Conservation (phyloP, 2,113 vertebrate species). For the Passer montanus region DNA sequence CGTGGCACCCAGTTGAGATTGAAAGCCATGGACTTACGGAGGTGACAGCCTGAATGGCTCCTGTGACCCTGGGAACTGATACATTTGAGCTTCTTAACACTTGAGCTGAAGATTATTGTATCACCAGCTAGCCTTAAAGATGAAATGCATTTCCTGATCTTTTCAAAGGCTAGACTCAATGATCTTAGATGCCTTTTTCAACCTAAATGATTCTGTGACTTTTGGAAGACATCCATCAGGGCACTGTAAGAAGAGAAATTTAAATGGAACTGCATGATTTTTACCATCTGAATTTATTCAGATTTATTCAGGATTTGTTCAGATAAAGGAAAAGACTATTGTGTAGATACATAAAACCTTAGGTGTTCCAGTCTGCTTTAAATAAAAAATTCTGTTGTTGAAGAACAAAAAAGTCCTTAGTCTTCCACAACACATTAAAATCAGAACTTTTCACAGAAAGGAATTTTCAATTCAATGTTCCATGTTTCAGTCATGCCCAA, state of each 20-base stretch:
- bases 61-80: neutral
- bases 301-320: neutral
- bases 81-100: neutral
- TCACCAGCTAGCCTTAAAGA: neutral
- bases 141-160: neutral
- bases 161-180: neutral
- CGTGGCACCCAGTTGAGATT: neutral
- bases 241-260: neutral
- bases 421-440: neutral
- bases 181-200: neutral
- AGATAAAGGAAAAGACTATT: neutral
- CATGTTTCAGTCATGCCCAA: neutral
- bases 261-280: neutral
- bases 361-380: neutral
- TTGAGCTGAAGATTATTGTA: neutral
- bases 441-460: slow-evolving; percentile 4
- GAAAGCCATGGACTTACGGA: neutral
- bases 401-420: neutral
- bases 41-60: neutral
- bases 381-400: neutral
- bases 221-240: neutral
- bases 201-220: neutral
- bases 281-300: neutral
- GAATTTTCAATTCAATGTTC: neutral
- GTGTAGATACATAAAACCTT: neutral